A percentile compares a stretch with the other conserved stretches of the same genome.
phyloP scores from a whole-genome alignment of 2,113 vertebrate species.

The Corythaeola cristata region DNA sequence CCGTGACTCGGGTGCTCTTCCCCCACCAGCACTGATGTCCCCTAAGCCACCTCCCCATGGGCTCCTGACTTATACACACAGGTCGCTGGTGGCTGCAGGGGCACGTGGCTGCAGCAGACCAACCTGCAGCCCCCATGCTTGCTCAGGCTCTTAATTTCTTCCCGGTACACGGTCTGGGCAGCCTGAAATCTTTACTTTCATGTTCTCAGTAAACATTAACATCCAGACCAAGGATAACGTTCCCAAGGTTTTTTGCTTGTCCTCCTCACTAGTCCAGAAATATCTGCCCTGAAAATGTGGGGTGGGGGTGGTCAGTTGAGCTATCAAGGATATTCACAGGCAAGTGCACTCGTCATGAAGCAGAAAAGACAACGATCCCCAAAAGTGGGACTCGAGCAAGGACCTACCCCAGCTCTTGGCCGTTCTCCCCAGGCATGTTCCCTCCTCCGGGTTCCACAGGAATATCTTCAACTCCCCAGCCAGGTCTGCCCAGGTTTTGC shows the following conservation, averaged over 20 bases:
- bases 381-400: background rate
- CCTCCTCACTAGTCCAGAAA: background rate
- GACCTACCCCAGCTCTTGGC: conserved; percentile 96
- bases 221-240: background rate
- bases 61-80: background rate
- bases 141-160: background rate
- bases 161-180: fast-evolving
- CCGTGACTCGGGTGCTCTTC: fast-evolving
- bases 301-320: background rate
- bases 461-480: conserved; percentile 84
- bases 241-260: background rate
- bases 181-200: background rate
- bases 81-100: background rate
- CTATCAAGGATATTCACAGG: background rate
- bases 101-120: background rate
- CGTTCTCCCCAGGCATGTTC: conserved; percentile 91
- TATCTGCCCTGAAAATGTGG: background rate
- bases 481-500: conserved; percentile 81
- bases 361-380: conserved; percentile 4
- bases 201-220: background rate
- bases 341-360: background rate
- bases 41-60: background rate
- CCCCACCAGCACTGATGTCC: background rate
- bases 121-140: background rate
- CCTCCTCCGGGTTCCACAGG: conserved; percentile 93